phyloP scores from a whole-genome alignment of 2,797 vertebrate genomes.

The Synanceia verrucosa region DNA sequence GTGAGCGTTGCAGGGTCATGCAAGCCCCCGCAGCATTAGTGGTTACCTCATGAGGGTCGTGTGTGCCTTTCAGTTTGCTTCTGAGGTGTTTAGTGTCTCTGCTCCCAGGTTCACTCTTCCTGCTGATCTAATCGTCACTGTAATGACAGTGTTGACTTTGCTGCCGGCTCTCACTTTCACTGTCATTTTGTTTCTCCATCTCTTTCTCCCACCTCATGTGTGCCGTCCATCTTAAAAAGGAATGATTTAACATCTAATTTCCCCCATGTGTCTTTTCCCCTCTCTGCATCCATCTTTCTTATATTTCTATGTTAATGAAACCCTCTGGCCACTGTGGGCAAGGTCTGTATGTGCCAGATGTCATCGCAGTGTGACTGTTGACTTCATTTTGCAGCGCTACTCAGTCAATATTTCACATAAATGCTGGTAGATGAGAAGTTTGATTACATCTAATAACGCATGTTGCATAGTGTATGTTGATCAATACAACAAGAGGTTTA shows the following conservation, averaged over 20 bases:
- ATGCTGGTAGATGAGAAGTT: slow-evolving; percentile 21
- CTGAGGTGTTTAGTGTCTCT: slow-evolving; percentile 47
- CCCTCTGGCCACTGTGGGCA: not conserved
- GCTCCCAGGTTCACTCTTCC: slow-evolving; percentile 57
- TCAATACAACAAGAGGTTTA: slow-evolving; percentile 55
- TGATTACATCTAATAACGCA: slow-evolving; percentile 41
- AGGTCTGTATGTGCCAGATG: not conserved
- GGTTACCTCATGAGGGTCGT: slow-evolving; percentile 37
- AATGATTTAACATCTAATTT: slow-evolving; percentile 16
- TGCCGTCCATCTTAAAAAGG: slow-evolving; percentile 14
- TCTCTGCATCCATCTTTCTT: not conserved
- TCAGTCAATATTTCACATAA: slow-evolving; percentile 28
- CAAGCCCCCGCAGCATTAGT: slow-evolving; percentile 7
- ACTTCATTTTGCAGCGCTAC: slow-evolving; percentile 7
- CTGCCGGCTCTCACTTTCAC: slow-evolving; percentile 52
- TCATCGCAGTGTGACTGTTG: slow-evolving; percentile 12
- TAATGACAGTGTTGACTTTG: slow-evolving; percentile 75
- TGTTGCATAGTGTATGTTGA: slow-evolving; percentile 23
- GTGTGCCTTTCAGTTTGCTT: slow-evolving; percentile 40
- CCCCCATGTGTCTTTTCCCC: not conserved
- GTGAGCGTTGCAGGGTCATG: slow-evolving; percentile 15
- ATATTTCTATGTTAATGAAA: slow-evolving; percentile 1
- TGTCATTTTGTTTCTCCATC: slow-evolving; percentile 28
- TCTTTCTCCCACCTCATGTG: slow-evolving; percentile 22
- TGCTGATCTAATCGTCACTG: slow-evolving; percentile 62